phyloP scores from a whole-genome alignment of 2,888 invertebrate species.

The Eledona agricola region DNA sequence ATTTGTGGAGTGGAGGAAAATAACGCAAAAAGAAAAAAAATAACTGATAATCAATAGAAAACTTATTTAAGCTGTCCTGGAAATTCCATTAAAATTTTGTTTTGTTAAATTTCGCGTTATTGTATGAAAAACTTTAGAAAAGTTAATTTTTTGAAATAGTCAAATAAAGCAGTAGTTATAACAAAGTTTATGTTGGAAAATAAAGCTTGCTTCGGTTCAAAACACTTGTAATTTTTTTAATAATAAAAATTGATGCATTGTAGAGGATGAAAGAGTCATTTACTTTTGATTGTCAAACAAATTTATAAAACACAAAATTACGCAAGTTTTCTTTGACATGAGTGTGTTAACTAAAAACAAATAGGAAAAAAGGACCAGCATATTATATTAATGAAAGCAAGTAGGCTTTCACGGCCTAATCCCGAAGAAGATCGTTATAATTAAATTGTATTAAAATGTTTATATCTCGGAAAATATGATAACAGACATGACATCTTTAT shows the following conservation, averaged over 20 bases:
- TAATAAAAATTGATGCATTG: not conserved
- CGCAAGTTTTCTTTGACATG: not conserved
- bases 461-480: too few relatives aligned
- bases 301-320: too few relatives aligned
- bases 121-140: conserved; percentile 1
- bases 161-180: not conserved
- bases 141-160: not conserved
- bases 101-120: not conserved
- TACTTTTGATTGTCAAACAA: not conserved
- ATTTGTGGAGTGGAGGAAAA: not conserved
- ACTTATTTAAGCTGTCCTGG: not conserved
- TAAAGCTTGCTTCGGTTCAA: too few relatives aligned
- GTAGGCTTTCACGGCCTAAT: too few relatives aligned
- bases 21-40: conserved; percentile 1
- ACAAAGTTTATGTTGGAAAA: too few relatives aligned
- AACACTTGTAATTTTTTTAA: not conserved
- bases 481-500: too few relatives aligned
- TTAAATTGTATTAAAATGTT: too few relatives aligned
- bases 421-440: too few relatives aligned
- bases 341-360: too few relatives aligned
- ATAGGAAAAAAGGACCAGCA: too few relatives aligned
- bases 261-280: not conserved
- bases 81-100: too few relatives aligned
- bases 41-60: not conserved
- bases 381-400: too few relatives aligned